Evolutionary conservation across 2,797 vertebrate species (phyloP).

Genomic region (Picus viridis): DNA sequence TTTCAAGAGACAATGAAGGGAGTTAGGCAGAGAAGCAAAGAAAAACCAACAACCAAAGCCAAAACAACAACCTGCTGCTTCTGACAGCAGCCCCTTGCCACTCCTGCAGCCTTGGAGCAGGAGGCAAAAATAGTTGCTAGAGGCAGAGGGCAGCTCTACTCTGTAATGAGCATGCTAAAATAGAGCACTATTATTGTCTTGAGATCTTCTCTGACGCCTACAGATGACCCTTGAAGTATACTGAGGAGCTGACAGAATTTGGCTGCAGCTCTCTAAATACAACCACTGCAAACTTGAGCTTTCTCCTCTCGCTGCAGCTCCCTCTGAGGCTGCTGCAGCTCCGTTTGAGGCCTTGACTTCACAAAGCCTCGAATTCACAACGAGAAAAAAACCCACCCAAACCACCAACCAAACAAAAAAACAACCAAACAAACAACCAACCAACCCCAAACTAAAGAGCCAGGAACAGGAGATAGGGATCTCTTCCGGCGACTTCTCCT

Average conservation of each 20-base stretch:
- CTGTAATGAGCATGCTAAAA: slow-evolving; percentile 52
- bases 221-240: slow-evolving; percentile 47
- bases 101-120: not conserved
- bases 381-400: not conserved
- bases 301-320: not conserved
- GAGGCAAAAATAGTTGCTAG: slow-evolving; percentile 35
- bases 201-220: slow-evolving; percentile 55
- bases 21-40: not conserved
- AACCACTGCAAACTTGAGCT: not conserved
- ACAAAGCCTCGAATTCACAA: not conserved
- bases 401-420: too few species aligned
- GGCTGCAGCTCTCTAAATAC: not conserved
- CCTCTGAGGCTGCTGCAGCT: not conserved
- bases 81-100: not conserved
- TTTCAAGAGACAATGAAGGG: not conserved
- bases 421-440: too few species aligned
- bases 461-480: fast-evolving
- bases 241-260: not conserved
- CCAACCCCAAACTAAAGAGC: not conserved
- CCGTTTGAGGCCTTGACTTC: not conserved
- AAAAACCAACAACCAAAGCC: too few species aligned
- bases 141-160: slow-evolving; percentile 69
- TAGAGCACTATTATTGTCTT: slow-evolving; percentile 69
- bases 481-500: not conserved
- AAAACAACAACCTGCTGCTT: not conserved